phyloP scores from a whole-genome alignment of 2,888 invertebrate genomes.

The Leptinotarsa haldemani region DNA sequence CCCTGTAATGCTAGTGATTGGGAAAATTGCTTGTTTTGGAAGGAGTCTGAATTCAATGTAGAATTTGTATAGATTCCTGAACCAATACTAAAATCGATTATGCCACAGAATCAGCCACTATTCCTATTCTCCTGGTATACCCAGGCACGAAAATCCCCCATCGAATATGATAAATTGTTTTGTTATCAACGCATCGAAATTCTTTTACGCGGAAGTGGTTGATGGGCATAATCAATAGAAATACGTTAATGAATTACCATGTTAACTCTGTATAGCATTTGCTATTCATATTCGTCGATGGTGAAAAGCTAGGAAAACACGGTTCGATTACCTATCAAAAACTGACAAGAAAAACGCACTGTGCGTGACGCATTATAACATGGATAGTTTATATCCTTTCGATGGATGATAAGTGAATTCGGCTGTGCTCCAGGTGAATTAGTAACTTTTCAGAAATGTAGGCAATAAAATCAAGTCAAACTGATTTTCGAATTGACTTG shows the following conservation, averaged over 20 bases:
- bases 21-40: too few species aligned
- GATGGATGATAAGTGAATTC: slow-evolving; percentile 24
- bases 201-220: background rate
- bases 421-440: background rate
- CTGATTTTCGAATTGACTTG: background rate
- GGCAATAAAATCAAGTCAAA: background rate
- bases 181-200: background rate
- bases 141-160: background rate
- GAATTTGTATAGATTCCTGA: too few species aligned
- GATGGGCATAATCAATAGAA: slow-evolving; percentile 3
- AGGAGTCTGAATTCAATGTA: too few species aligned
- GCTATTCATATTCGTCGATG: background rate
- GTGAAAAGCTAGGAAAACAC: background rate
- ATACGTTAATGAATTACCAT: slow-evolving; percentile 1
- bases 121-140: background rate
- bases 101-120: too few species aligned
- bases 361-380: slow-evolving; percentile 35
- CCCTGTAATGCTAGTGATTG: too few species aligned
- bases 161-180: slow-evolving; percentile 8
- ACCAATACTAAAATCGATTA: too few species aligned
- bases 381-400: slow-evolving; percentile 30
- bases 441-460: background rate
- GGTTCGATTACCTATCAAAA: slow-evolving; percentile 40
- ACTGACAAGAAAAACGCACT: slow-evolving; percentile 41
- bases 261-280: background rate